Conservation (phyloP, 2,113 vertebrate genomes). For the Ochotona curzoniae region DNA sequence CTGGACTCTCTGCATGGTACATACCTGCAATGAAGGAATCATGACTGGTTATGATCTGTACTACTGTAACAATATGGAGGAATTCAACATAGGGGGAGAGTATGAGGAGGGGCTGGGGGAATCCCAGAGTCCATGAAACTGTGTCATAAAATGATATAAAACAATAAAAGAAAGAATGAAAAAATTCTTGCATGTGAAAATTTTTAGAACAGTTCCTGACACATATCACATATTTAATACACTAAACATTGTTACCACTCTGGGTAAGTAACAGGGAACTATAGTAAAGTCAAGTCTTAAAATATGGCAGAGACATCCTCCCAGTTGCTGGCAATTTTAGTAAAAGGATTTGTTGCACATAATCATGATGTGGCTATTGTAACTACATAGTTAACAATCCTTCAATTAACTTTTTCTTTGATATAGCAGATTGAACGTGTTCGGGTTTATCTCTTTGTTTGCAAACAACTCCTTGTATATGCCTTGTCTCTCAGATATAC, state of each 20-base stretch:
- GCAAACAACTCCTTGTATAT: not conserved
- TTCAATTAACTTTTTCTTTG: not conserved
- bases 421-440: not conserved
- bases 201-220: not conserved
- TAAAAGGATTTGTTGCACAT: not conserved
- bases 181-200: not conserved
- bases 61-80: too few species aligned
- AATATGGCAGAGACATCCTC: not conserved
- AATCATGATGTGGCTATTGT: not conserved
- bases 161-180: too few species aligned
- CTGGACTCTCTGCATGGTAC: too few species aligned
- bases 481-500: constrained; percentile 2
- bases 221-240: not conserved
- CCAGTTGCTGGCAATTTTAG: not conserved
- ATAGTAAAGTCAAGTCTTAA: not conserved
- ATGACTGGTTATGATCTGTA: too few species aligned
- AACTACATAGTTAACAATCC: not conserved
- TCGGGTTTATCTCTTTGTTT: not conserved
- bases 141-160: too few species aligned
- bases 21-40: too few species aligned
- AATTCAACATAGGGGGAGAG: too few species aligned
- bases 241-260: not conserved
- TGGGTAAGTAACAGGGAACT: not conserved
- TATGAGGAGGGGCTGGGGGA: too few species aligned
- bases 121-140: too few species aligned